Conservation (phyloP, 2,113 vertebrate genomes). For the Nycticryphes semicollaris region DNA sequence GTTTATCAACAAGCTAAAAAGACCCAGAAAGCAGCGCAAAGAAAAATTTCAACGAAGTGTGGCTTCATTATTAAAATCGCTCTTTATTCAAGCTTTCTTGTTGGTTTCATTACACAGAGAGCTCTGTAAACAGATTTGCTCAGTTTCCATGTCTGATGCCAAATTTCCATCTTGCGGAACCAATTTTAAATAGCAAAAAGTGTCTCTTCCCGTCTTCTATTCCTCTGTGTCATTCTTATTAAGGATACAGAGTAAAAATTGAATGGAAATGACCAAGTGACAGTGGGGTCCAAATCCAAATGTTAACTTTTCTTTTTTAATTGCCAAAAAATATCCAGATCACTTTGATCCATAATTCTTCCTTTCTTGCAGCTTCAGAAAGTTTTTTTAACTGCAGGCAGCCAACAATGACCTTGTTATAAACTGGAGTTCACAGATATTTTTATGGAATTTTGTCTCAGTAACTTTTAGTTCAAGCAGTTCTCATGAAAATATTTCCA, state of each 20-base stretch:
- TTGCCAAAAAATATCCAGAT: neutral
- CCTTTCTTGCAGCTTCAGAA: slow-evolving; percentile 47
- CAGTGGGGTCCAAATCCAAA: slow-evolving; percentile 48
- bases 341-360: slow-evolving; percentile 37
- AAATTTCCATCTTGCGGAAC: slow-evolving; percentile 74
- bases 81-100: slow-evolving; percentile 19
- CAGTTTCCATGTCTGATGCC: slow-evolving; percentile 69
- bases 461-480: slow-evolving; percentile 62
- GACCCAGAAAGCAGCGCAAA: neutral
- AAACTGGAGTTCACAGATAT: slow-evolving; percentile 61
- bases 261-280: slow-evolving; percentile 42
- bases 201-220: slow-evolving; percentile 30
- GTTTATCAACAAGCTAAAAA: neutral
- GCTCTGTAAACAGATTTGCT: slow-evolving; percentile 69
- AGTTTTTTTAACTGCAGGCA: slow-evolving; percentile 52
- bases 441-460: slow-evolving; percentile 68
- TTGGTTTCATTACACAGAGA: slow-evolving; percentile 51
- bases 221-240: slow-evolving; percentile 42
- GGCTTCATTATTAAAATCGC: neutral
- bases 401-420: slow-evolving; percentile 56
- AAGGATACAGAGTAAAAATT: slow-evolving; percentile 26
- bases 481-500: slow-evolving; percentile 72
- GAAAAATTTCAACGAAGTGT: slow-evolving; percentile 25
- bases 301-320: slow-evolving; percentile 10
- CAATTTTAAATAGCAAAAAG: slow-evolving; percentile 60